These are phyloP conservation scores for Silurus glanis DNA, from an alignment of 2,113 vertebrate genomes.

Conservation along the genomic window DNA sequence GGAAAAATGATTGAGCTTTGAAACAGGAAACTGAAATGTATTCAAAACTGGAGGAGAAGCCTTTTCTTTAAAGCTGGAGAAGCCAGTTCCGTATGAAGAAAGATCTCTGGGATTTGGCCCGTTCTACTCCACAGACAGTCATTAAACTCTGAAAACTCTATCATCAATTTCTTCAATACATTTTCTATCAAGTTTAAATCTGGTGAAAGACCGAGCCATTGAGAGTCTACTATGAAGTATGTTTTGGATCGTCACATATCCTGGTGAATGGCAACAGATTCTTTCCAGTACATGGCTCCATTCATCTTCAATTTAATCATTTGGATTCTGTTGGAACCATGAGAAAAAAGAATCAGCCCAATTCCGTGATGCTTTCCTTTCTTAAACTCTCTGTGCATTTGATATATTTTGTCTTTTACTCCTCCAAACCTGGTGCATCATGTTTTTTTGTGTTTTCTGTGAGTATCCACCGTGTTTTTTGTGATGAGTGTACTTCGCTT, in stretches of 20 bases:
- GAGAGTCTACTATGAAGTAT: neutral
- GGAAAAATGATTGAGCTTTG: neutral
- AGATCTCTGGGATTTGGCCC: neutral
- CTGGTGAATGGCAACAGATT: neutral
- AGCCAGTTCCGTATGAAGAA: neutral
- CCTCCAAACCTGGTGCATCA: neutral
- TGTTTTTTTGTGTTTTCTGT: neutral
- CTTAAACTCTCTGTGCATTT: neutral
- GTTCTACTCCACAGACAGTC: neutral
- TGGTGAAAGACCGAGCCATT: neutral
- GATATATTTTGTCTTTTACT: neutral
- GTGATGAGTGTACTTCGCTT: no score
- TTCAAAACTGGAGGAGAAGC: neutral
- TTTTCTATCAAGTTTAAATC: neutral
- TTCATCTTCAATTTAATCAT: neutral
- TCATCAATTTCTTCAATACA: neutral
- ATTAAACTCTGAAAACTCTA: neutral
- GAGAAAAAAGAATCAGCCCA: neutral
- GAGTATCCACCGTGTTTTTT: no score
- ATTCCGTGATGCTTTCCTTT: neutral
- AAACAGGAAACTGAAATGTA: neutral
- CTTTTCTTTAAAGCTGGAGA: neutral
- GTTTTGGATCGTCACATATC: neutral
- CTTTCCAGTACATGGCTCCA: neutral
- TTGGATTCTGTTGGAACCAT: neutral